A percentile compares a stretch with the other conserved stretches of the same genome.
Conservation (phyloP, 1,140 invertebrate genomes). For the Leptestheria dahalacensis region DNA sequence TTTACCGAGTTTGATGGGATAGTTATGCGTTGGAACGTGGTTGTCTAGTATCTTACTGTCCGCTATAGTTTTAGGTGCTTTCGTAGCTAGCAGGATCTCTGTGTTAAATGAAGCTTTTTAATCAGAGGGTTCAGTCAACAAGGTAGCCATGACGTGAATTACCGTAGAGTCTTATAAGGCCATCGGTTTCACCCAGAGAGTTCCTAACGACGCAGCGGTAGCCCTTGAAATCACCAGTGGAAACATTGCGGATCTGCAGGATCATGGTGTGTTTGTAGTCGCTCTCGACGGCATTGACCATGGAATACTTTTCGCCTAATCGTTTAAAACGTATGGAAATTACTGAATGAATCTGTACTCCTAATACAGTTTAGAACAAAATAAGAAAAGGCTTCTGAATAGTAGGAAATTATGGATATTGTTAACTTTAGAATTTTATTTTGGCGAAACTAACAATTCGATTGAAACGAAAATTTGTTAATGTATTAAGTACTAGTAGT, state of each 20-base stretch:
- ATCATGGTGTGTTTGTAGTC: conserved; percentile 16
- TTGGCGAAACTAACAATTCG: no score
- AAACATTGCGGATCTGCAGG: conserved; percentile 10
- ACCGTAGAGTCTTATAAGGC: conserved; percentile 77
- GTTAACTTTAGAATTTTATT: no score
- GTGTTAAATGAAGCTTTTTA: background rate
- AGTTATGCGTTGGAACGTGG: background rate
- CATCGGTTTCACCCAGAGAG: conserved; percentile 65
- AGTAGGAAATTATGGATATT: no score
- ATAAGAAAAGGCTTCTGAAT: no score
- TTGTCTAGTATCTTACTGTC: background rate
- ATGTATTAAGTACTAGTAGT: no score
- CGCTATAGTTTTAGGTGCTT: background rate
- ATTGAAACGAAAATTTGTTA: conserved; percentile 7
- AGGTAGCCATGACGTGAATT: conserved; percentile 34
- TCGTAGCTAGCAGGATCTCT: background rate
- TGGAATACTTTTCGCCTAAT: conserved; percentile 5
- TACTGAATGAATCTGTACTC: no score
- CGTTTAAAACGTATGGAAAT: no score
- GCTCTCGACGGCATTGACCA: conserved; percentile 3
- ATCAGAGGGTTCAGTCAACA: background rate
- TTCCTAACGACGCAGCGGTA: conserved; percentile 16
- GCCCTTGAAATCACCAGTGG: conserved; percentile 3
- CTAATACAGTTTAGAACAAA: no score
- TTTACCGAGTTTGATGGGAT: background rate